These are phyloP conservation scores for Mesoligia furuncula DNA, from an alignment of 2,888 invertebrate species.

Conservation along the genomic window DNA sequence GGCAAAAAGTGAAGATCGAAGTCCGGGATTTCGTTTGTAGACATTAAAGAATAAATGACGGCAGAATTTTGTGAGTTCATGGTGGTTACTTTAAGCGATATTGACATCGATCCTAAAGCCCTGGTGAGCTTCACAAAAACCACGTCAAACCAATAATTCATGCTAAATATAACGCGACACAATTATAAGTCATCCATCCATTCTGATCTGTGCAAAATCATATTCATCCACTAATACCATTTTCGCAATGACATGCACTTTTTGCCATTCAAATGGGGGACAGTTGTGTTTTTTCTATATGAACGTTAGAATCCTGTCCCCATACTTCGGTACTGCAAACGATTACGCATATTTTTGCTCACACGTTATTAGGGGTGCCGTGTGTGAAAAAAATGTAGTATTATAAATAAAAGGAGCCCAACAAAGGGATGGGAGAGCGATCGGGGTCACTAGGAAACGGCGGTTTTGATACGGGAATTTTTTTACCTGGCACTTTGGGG, in stretches of 20 bases:
- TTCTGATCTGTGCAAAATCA: constrained; percentile 87
- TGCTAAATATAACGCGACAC: constrained; percentile 88
- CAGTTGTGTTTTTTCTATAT: constrained; percentile 87
- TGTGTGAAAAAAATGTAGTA: constrained; percentile 90
- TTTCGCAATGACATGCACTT: constrained; percentile 89
- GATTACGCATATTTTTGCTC: constrained; percentile 90
- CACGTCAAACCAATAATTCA: constrained; percentile 89
- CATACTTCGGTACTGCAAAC: constrained; percentile 76
- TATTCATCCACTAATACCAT: constrained; percentile 89
- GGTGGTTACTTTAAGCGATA: constrained; percentile 35
- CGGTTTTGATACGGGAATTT: constrained; percentile 89
- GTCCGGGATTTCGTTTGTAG: background rate
- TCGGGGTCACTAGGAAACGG: constrained; percentile 91
- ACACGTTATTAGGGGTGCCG: constrained; percentile 89
- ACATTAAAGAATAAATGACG: constrained; percentile 9
- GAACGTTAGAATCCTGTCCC: constrained; percentile 66
- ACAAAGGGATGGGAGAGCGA: constrained; percentile 90
- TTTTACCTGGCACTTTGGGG: constrained; percentile 88
- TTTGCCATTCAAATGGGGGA: constrained; percentile 90
- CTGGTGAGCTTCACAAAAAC: constrained; percentile 75
- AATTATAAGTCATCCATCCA: constrained; percentile 90
- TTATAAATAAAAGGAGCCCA: constrained; percentile 88
- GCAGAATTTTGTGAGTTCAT: constrained; percentile 19
- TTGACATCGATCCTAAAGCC: constrained; percentile 49
- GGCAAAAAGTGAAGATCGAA: background rate